Evolutionary conservation across 2,888 invertebrate species (phyloP), one percentile per base, ranked within the genome.

Genomic region (Morpho achilles): DNA sequence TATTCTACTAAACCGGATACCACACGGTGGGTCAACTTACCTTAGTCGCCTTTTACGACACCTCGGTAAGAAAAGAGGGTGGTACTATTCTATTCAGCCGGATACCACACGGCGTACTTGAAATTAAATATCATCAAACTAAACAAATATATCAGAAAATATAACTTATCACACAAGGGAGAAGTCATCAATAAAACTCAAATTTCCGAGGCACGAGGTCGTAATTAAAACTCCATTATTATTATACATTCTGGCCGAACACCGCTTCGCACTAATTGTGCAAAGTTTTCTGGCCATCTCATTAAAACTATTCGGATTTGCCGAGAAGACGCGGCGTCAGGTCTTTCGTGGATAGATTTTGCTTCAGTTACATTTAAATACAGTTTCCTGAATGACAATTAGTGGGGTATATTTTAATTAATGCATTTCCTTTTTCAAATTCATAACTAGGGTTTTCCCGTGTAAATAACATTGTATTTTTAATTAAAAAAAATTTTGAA

Each of bases 301-400:
- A 76, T 82, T 82, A 80, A 78, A 81, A 79, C 77, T 82, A 73
- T 71, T 73, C 69, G 70, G 69, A 74, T 73, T 66, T 61, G 60
- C 48, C 59, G 67, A 66, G 32, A 32, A 32, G 69, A 68, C 69
- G 64, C 66, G 44, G 48, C 55, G 66, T 66, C 68, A 63, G 59
- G 60, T 60, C 60, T 63, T 64, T 58, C 59, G 61, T 58, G 56
- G 44, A 58, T 55, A 49, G 61, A 57, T 61, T 65, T 53, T 23
- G 55, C 45, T 62, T 59, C 5, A 5, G 32, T 32, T 56, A 41
- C 50, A 59, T 53, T 50, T 16, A 32, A 52, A 55, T 54, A 7
- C 50, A 45, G 22, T 40, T 41, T n/a, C 2, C 56, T 49, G 46
- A 10, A 23, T 45, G 8, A 23, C 23, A 42, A 50, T 58, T 58